These are phyloP conservation scores for Plusia festucae DNA, from an alignment of 2,888 invertebrate species.

Conservation along the genomic window DNA sequence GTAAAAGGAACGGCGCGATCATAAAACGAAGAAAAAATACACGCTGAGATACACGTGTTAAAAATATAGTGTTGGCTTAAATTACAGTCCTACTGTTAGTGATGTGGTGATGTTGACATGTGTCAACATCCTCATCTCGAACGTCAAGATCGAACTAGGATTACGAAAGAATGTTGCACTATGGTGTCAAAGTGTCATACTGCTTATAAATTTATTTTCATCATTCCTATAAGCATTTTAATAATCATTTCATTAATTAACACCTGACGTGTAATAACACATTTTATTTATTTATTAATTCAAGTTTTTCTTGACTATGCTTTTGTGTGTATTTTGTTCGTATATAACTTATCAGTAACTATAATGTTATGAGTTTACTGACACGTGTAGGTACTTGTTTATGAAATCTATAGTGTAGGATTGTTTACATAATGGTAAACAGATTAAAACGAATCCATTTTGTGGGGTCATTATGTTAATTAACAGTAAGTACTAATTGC, in stretches of 20 bases:
- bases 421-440: conserved; percentile 20
- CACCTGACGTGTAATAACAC: conserved; percentile 24
- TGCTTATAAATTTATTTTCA: conserved; percentile 13
- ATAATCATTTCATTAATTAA: conserved; percentile 26
- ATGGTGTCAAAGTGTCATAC: conserved; percentile 35
- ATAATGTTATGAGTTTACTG: neutral
- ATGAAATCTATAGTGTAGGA: neutral
- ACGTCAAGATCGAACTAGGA: conserved; percentile 11
- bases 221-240: conserved; percentile 6
- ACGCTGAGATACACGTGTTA: neutral
- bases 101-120: conserved; percentile 17
- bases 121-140: conserved; percentile 32
- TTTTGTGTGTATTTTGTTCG: neutral
- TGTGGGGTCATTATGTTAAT: conserved; percentile 17
- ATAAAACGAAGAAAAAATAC: conserved; percentile 6
- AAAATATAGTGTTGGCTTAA: neutral
- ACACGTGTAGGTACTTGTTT: conserved; percentile 13
- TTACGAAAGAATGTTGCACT: conserved; percentile 44
- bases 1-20: neutral
- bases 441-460: conserved; percentile 32
- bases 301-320: conserved; percentile 16
- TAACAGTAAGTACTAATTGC: conserved; percentile 18
- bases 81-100: conserved; percentile 12
- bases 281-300: conserved; percentile 9
- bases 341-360: neutral